A percentile compares a stretch with the other conserved stretches of the same genome.
phyloP scores from a whole-genome alignment of 2,113 vertebrate genomes.

The Podarcis muralis region DNA sequence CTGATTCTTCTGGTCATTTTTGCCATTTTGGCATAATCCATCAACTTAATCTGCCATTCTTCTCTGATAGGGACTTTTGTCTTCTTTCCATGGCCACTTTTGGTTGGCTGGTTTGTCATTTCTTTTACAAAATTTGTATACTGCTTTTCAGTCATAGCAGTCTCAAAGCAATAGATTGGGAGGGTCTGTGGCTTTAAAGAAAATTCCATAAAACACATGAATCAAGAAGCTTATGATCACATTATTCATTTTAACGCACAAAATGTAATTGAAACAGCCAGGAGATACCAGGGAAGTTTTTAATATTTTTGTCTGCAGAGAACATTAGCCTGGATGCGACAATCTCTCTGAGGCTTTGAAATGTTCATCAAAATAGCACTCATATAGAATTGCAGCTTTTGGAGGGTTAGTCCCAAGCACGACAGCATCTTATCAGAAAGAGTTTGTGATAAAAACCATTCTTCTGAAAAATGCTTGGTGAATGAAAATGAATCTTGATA shows the following conservation, averaged over 20 bases:
- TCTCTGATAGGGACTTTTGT: too few species aligned
- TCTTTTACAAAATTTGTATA: background rate
- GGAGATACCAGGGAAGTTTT: background rate
- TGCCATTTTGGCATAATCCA: too few species aligned
- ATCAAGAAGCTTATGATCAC: slow-evolving; percentile 22
- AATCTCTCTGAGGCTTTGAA: slow-evolving; percentile 35
- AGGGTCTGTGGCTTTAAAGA: too few species aligned
- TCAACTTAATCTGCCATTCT: too few species aligned
- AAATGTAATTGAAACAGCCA: slow-evolving; percentile 46
- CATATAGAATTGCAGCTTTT: slow-evolving; percentile 36
- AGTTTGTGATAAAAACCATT: background rate
- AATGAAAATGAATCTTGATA: slow-evolving; percentile 6
- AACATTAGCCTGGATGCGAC: slow-evolving; percentile 13
- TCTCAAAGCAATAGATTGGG: background rate
- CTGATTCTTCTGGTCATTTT: too few species aligned
- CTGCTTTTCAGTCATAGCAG: background rate
- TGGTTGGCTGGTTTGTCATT: background rate
- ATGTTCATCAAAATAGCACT: slow-evolving; percentile 11
- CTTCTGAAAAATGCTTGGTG: slow-evolving; percentile 6
- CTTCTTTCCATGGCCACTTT: background rate
- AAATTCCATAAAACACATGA: background rate
- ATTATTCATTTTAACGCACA: slow-evolving; percentile 56
- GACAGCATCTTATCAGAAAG: background rate
- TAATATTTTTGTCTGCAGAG: slow-evolving; percentile 40
- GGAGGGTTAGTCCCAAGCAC: slow-evolving; percentile 21